Conservation (phyloP, 2,797 vertebrate species). For the Tarsius wallacei region DNA sequence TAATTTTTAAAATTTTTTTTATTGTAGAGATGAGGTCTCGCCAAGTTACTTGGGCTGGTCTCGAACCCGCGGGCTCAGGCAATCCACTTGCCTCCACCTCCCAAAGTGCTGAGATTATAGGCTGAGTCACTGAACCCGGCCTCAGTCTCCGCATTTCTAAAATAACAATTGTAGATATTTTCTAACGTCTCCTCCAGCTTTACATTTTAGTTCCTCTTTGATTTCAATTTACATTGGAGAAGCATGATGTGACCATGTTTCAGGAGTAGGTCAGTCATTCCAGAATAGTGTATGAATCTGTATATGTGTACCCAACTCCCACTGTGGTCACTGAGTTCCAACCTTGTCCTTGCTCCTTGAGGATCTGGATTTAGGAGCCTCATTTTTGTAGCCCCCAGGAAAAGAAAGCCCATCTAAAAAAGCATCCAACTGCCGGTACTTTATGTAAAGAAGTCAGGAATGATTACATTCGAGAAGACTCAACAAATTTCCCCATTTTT, state of each 20-base stretch:
- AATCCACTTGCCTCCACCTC: no score
- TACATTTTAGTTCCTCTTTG: neutral
- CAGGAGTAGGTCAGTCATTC: neutral
- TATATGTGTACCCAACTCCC: fast-evolving
- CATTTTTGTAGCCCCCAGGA: neutral
- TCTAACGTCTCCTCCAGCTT: neutral
- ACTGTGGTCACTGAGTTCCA: neutral
- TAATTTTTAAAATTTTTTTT: no score
- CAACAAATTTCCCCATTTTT: neutral
- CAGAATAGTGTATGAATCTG: neutral
- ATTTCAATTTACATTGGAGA: neutral
- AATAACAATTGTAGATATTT: neutral
- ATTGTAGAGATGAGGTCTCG: no score
- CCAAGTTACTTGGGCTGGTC: no score
- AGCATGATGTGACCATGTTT: neutral
- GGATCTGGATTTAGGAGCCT: neutral
- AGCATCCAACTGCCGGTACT: neutral
- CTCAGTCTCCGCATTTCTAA: neutral
- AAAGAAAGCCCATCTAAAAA: neutral
- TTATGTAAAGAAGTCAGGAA: neutral
- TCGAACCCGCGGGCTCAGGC: no score
- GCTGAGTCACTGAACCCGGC: no score
- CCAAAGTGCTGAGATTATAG: no score
- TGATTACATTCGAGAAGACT: neutral
- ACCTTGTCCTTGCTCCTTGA: neutral